Evolutionary conservation across 2,113 vertebrate genomes (phyloP), one percentile per base, ranked within the genome.

Genomic region (Centrocercus urophasianus): DNA sequence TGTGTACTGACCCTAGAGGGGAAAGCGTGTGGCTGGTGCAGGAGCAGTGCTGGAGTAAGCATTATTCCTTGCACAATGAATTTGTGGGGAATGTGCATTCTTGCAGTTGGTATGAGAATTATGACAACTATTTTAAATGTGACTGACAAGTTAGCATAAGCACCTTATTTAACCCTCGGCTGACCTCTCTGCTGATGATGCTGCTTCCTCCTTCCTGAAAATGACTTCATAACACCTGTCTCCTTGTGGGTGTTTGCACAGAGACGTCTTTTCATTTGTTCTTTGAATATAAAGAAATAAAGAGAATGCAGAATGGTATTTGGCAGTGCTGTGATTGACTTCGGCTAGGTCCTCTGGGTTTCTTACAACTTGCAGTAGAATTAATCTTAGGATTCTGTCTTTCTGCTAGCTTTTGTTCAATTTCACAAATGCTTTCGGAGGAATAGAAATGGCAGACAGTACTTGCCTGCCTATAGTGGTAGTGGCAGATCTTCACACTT

Each of bases 31-130:
- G 36, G 10, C 47, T 83, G 22, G 28, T 10, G 1, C 47, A 30
- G 21, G 15, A 67, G 66, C 72, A 13, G 34, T 67, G 6, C 12
- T 47, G 21, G 8, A 43, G n/a, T n/a, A 38, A 50, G 36, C 19
- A 0, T 11, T 72, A 24, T 34, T 67, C 2, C 28, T 85, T 79
- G 28, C 11, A 4, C 21, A 28, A 18, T 36, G 52, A 59, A 78
- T 50, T n/a, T 36, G 61, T 5, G 28, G 76, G 72, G 25, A 73
- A 25, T 56, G 19, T 3, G 4, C 0, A 0, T 45, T 40, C 4
- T 36, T 32, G 3, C 1, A 36, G 47, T 42, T 2, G 3, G 13
- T 65, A 19, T 0, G 4, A 59, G 22, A 50, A 63, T 10, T 59
- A 4, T 59, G 56, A 36, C n/a, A 77, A 17, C 13, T 3, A 8